Base-by-base conservation (phyloP, 2,888 invertebrate genomes). In the Coelopa pilipes region DNA sequence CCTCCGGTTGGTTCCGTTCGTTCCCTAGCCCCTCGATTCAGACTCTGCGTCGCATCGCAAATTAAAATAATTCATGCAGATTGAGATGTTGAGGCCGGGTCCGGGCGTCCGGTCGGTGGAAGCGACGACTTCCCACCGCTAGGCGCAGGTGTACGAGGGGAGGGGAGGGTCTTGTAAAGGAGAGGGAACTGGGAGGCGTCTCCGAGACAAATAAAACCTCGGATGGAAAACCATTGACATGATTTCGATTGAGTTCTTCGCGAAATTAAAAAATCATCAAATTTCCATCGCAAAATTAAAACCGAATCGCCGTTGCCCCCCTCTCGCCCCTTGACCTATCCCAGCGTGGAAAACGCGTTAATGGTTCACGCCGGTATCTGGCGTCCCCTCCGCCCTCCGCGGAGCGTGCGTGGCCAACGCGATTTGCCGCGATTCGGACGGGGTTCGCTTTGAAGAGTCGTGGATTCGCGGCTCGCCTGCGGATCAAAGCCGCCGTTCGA, bases 11-110 rank as follows among this genome's bases (percentile, higher is more conserved):
- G 57, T n/a, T 57, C 11, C 1, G 57, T n/a, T n/a, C n/a, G 12
- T 34, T 7, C 34, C 34, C 7, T 34, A 2, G 34, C 7, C 34
- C 34, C 34, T 34, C 34, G 34, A 34, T 34, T 7, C 34, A 34
- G 34, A 2, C 34, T 9, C 46, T 11, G 46, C 65, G n/a, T 46
- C n/a, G 47, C 17, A 65, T 46, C 46, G 47, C 45, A 47, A 65
- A 46, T 46, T 47, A 46, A 46, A 24, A 47, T 65, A 65, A 65
- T 65, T 65, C 45, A 65, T 65, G 65, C 65, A 65, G 46, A 65
- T 47, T 11, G 46, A 65, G 65, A 15, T 47, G 65, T 65, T n/a
- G 65, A 17, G 46, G 19, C 21, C 13, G 12, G 57, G 24, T 17
- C 21, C 21, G 24, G 24, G 17, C n/a, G n/a, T n/a, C n/a, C n/a